Percentiles rank a stretch among this genome's conserved stretches.
Evolutionary conservation across 2,113 vertebrate genomes (phyloP).

Genomic region (Pomatorhinus ruficollis): DNA sequence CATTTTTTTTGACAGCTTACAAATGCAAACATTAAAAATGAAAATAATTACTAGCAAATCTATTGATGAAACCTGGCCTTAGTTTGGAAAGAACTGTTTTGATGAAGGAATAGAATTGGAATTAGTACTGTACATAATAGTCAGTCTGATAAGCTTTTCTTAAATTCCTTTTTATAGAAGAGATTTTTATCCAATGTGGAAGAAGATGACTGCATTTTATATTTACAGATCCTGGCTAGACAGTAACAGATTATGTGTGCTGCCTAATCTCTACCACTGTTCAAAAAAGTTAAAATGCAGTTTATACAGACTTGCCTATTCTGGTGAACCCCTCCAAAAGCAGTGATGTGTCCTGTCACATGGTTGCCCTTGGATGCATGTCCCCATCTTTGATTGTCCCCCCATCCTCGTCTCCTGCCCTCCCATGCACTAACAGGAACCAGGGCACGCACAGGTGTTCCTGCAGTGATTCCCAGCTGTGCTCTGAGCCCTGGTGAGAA

Average conservation of each 20-base stretch:
- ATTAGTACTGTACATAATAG: background rate
- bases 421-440: background rate
- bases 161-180: background rate
- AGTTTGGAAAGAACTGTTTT: background rate
- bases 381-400: background rate
- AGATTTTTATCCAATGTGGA: background rate
- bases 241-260: background rate
- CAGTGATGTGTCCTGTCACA: background rate
- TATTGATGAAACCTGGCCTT: background rate
- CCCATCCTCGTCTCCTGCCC: background rate
- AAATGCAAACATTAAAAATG: background rate
- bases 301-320: background rate
- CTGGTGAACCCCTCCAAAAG: background rate
- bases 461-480: background rate
- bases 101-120: background rate
- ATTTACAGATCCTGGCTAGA: background rate
- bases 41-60: background rate
- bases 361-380: rapidly evolving
- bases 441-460: background rate
- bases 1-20: background rate
- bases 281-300: background rate
- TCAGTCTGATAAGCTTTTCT: background rate
- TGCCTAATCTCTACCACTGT: background rate
- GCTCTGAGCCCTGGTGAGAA: background rate
- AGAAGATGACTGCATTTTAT: background rate